Base-by-base conservation (phyloP, 1,140 invertebrate species). In the Cydia pomonella region DNA sequence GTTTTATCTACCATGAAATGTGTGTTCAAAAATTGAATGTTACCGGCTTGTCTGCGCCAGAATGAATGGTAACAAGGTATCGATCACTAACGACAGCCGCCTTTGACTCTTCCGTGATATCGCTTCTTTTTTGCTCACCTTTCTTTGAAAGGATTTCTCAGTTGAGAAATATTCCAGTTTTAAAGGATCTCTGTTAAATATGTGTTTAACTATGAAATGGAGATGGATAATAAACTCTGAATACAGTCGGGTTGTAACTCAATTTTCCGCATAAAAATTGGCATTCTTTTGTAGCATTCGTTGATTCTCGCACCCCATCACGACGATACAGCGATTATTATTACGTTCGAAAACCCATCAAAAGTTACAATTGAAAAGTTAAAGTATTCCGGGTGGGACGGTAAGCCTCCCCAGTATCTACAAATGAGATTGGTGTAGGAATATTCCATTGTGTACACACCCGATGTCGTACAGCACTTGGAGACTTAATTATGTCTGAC, bases 341-440 rank as follows among this genome's bases (percentile, higher is more conserved):
- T 91, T 92, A 88, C 86, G 85, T 91, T 92, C 87, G 89, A 90
- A 92, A 92, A 92, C 89, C 90, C 90, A 92, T 92, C 91, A 92
- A 89, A 92, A 92, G 89, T 92, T 92, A 90, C 91, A 92, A 92
- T 92, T 92, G 91, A 92, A 92, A 93, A 92, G 90, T 92, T 93
- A 93, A 92, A 92, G 91, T 90, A 91, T 92, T 89, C 90, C 89
- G 84, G 77, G 82, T 76, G 89, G 89, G 87, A 86, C 80, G 83
- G 79, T 84, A 85, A 84, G 83, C 86, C 84, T 84, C 88, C 89
- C 87, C 79, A 83, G 77, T 85, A 86, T 87, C 84, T 88, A 86
- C 88, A 91, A 92, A 90, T 90, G 86, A 91, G 85, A 91, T 91
- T 89, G 87, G 79, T 83, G 82, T 85, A 83, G 77, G 82, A 90